Evolutionary conservation across 2,797 vertebrate species (phyloP).

Genomic region (Pseudochromis fuscus): DNA sequence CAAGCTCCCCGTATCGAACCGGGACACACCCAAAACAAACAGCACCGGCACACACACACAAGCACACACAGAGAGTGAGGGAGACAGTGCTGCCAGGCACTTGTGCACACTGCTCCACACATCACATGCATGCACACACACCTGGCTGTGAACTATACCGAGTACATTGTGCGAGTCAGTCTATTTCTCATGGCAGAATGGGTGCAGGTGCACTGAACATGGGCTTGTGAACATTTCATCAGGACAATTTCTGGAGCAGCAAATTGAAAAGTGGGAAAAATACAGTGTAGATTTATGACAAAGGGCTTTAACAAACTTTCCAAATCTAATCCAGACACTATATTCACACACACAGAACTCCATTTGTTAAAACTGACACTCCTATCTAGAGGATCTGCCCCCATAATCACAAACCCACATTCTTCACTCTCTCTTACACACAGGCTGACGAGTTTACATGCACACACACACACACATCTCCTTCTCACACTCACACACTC

Average conservation of each 20-base stretch:
- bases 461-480: slow-evolving; percentile 18
- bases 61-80: slow-evolving; percentile 34
- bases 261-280: slow-evolving; percentile 5
- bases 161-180: slow-evolving; percentile 45
- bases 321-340: slow-evolving; percentile 3
- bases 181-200: slow-evolving; percentile 38
- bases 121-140: slow-evolving; percentile 36
- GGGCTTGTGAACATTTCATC: slow-evolving; percentile 33
- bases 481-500: slow-evolving; percentile 9
- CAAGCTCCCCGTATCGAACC: slow-evolving; percentile 45
- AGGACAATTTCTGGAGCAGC: slow-evolving; percentile 22
- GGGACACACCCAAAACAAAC: slow-evolving; percentile 80
- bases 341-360: slow-evolving; percentile 36
- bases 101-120: slow-evolving; percentile 23
- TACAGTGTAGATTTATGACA: neutral
- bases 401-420: slow-evolving; percentile 61
- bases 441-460: slow-evolving; percentile 47
- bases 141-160: slow-evolving; percentile 40
- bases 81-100: slow-evolving; percentile 34
- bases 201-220: slow-evolving; percentile 49
- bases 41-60: slow-evolving; percentile 79
- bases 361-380: slow-evolving; percentile 40
- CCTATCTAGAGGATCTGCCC: slow-evolving; percentile 28
- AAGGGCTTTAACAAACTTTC: slow-evolving; percentile 36
- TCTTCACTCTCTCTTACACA: slow-evolving; percentile 12